Conservation (phyloP, 1,140 invertebrate species). For the Drosophila trapezifrons region DNA sequence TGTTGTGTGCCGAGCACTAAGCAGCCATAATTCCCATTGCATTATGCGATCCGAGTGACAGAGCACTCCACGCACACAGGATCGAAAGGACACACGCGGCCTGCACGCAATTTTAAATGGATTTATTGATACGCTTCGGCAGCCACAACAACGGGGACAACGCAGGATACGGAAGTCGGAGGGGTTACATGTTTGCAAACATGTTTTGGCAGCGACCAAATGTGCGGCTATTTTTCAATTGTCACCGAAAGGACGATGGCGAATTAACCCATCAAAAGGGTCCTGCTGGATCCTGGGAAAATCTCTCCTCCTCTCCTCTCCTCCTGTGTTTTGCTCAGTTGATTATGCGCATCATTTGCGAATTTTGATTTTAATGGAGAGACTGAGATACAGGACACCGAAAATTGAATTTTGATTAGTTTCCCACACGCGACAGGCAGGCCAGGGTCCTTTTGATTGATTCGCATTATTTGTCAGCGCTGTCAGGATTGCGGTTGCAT, state of each 20-base stretch:
- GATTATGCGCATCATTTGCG: conserved; percentile 83
- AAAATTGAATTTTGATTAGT: conserved; percentile 82
- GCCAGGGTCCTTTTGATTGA: conserved; percentile 66
- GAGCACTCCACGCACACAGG: conserved; percentile 55
- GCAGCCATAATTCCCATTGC: conserved; percentile 80
- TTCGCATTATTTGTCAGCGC: conserved; percentile 74
- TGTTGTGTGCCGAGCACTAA: conserved; percentile 55
- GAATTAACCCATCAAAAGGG: conserved; percentile 52
- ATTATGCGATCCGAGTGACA: conserved; percentile 60
- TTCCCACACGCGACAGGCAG: conserved; percentile 44
- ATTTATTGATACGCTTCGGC: conserved; percentile 78
- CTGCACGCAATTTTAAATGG: conserved; percentile 81
- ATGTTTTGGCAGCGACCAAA: conserved; percentile 69
- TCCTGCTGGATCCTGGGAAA: conserved; percentile 62
- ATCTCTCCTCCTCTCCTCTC: neutral
- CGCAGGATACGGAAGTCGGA: conserved; percentile 6
- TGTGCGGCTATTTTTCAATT: conserved; percentile 80
- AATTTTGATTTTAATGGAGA: conserved; percentile 78
- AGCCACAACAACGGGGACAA: conserved; percentile 51
- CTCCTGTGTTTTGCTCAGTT: conserved; percentile 34
- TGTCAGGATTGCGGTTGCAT: conserved; percentile 39
- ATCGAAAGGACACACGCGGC: conserved; percentile 57
- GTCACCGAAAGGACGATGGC: conserved; percentile 54
- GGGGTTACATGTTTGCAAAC: conserved; percentile 77
- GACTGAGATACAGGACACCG: conserved; percentile 16